Conservation (phyloP, 2,888 invertebrate species). For the Corbicula japonica region DNA sequence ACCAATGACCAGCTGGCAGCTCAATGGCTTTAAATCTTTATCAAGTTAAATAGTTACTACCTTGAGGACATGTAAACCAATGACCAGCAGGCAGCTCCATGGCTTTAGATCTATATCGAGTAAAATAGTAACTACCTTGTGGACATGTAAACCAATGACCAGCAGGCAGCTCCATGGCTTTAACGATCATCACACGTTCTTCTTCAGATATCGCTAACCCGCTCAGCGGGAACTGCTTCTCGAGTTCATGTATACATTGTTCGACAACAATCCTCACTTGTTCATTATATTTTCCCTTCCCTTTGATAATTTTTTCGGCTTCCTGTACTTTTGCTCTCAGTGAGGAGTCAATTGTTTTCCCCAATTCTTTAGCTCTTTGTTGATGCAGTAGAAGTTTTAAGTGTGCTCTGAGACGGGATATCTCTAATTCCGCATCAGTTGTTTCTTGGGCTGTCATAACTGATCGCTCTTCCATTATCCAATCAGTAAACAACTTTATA, state of each 20-base stretch:
- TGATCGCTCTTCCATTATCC: slow-evolving; percentile 43
- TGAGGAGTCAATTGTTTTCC: slow-evolving; percentile 16
- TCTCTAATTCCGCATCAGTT: slow-evolving; percentile 65
- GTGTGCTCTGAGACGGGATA: slow-evolving; percentile 49
- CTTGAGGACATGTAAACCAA: slow-evolving; percentile 7
- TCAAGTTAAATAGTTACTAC: too few species aligned
- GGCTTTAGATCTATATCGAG: too few species aligned
- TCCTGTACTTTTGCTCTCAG: slow-evolving; percentile 24
- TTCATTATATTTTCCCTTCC: slow-evolving; percentile 40
- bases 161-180: slow-evolving; percentile 88
- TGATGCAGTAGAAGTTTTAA: slow-evolving; percentile 47
- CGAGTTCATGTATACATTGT: slow-evolving; percentile 50
- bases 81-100: too few species aligned
- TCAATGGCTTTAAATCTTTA: too few species aligned
- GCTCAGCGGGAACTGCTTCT: slow-evolving; percentile 28
- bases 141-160: slow-evolving; percentile 92
- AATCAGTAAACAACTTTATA: slow-evolving; percentile 39
- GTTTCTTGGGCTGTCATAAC: slow-evolving; percentile 69
- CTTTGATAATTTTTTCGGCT: slow-evolving; percentile 39
- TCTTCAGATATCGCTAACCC: slow-evolving; percentile 83
- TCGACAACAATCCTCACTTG: slow-evolving; percentile 27
- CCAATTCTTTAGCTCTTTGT: slow-evolving; percentile 8
- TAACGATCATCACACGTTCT: slow-evolving; percentile 88
- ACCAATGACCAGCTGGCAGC: slow-evolving; percentile 17
- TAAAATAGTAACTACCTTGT: too few species aligned